Base-by-base conservation (phyloP, 2,888 invertebrate genomes). In the Athalia circularis region DNA sequence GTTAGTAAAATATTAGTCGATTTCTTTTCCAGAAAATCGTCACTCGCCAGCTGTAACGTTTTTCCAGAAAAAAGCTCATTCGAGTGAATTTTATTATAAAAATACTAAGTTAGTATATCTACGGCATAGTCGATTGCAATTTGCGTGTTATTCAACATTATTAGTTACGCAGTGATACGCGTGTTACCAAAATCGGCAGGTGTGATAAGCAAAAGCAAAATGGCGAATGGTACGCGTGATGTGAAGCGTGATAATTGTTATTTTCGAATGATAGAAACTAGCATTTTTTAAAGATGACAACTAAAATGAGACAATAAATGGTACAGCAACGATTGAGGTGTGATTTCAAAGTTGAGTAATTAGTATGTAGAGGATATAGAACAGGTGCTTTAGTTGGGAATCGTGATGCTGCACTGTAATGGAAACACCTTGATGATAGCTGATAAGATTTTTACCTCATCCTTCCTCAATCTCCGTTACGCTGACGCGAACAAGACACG, bases 351-450 rank as follows among this genome's bases (percentile, higher is more conserved):
- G 29, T 29, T 29, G 29, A 9, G 11, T 52, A 8, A n/a, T 52
- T 59, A 54, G 45, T 52, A 54, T 4, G n/a, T 59, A 59, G 57
- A 59, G 57, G 45, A 11, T 61, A 65, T 65, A 43, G 59, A 52
- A 77, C 13, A 57, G 61, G 75, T 76, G 67, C 77, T 70, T 29
- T 65, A 79, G 67, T 68, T 8, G 65, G 78, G 54, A 65, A 81
- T 70, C 78, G 65, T n/a, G 74, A 77, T 70, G 77, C 80, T 83
- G 79, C 74, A 67, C 74, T 77, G 86, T 83, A 84, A 88, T 90
- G 92, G 92, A 92, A 92, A 91, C 91, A 91, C 91, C 91, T 92
- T 92, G 92, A 91, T 91, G 90, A 90, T 50, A 62, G 50, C 79
- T 79, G 78, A 81, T 61, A 47, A 15, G 61, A 61, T 59, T 13